Conservation (phyloP, 2,797 vertebrate species). For the Chromobotia macracanthus region DNA sequence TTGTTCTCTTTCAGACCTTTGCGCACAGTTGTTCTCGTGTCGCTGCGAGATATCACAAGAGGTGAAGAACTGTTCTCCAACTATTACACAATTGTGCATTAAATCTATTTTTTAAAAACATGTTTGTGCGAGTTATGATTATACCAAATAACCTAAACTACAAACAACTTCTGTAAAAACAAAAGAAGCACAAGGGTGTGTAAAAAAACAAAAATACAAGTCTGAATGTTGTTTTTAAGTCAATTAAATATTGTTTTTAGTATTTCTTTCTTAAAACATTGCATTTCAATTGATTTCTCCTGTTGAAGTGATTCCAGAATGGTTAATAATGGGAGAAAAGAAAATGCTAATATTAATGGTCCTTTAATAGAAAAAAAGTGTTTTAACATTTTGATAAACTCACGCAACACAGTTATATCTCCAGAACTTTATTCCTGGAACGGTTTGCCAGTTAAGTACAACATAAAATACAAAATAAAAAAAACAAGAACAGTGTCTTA, state of each 20-base stretch:
- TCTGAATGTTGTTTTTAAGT: not conserved
- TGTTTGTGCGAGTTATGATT: not conserved
- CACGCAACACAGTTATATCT: constrained; percentile 40
- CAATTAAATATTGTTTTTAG: not conserved
- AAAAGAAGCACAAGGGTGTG: not conserved
- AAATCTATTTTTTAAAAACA: constrained; percentile 24
- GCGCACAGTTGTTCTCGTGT: constrained; percentile 88
- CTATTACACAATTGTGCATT: constrained; percentile 90
- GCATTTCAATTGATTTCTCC: too few species aligned
- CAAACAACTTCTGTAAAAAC: not conserved
- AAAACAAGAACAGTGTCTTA: constrained; percentile 56
- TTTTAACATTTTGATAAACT: not conserved
- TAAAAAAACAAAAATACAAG: not conserved
- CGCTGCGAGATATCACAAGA: constrained; percentile 82
- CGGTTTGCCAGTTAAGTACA: constrained; percentile 59
- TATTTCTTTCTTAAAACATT: too few species aligned
- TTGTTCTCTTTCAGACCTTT: constrained; percentile 72
- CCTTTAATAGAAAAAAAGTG: not conserved
- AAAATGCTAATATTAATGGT: not conserved
- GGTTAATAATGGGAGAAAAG: too few species aligned
- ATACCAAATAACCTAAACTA: not conserved
- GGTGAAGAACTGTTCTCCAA: constrained; percentile 96
- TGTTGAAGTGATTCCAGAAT: too few species aligned
- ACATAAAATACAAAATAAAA: constrained; percentile 64
- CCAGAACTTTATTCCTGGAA: constrained; percentile 65